Evolutionary conservation across 2,113 vertebrate genomes (phyloP), one percentile per base, ranked within the genome.

Genomic region (Sialia sialis): DNA sequence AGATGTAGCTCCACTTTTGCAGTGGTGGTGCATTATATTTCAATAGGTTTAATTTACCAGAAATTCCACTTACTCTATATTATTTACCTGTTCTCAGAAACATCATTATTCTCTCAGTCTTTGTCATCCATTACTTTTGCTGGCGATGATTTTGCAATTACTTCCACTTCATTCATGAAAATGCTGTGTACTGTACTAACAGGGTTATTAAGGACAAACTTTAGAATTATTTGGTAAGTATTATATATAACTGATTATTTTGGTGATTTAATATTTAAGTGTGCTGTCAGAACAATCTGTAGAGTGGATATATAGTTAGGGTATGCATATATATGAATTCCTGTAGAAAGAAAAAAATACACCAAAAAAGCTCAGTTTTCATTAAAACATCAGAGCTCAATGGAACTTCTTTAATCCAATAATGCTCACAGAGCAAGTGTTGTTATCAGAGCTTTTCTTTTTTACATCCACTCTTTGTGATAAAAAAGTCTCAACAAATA

Each of bases 191-290:
- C 4, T 68, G 29, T 17, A 85, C 66, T 44, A 67, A 79, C 1
- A 39, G 41, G 18, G 54, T 32, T 55, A 48, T 80, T 78, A 81
- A 4, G 63, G 89, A 75, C 81, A 92, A 36, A 84, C 32, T 91
- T 23, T 34, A 62, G 89, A 86, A 86, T 44, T 56, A 51, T 75
- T n/a, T 55, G 18, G 17, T 19, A 74, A 94, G 39, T 51, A 74
- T 84, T 89, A 83, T 46, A 76, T 52, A 16, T 11, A 84, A 94
- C 15, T 67, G 76, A 96, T 79, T 49, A 38, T 75, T 83, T 84
- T 30, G 32, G 58, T 78, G 55, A 96, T 92, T 95, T 88, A 72
- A 81, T 76, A 76, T 70, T 94, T 94, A 91, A 92, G 54, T 38
- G 46, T 48, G 16, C 62, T 92, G 23, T 84, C 70, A 90, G 55